Base-by-base conservation (phyloP, 1,140 invertebrate species). In the Heliconius eleuchia region DNA sequence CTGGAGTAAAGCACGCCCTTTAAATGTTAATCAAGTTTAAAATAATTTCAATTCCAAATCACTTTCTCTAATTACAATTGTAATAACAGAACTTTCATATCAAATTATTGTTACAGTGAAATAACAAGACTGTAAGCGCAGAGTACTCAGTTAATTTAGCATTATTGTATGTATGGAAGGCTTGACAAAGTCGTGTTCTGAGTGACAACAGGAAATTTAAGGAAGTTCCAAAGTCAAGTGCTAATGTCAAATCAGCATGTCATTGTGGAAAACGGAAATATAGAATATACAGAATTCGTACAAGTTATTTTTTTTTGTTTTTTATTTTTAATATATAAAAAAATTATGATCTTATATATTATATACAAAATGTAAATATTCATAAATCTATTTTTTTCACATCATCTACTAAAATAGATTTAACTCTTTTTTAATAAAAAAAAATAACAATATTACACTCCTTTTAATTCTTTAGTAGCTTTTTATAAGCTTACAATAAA, bases 151-250 rank as follows among this genome's bases (percentile, higher is more conserved):
- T 66, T 66, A 66, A 30, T 66, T 66, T 30, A 16, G 9, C 11
- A 13, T 30, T 30, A 66, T 16, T 30, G 60, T 27, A 66, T 30
- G 60, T 66, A 27, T 23, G 60, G 60, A 66, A 66, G 23, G 27
- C 60, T 66, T 66, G 60, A 30, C 11, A 18, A 27, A 66, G 27
- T 66, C 60, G 11, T 23, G n/a, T 66, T 66, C 11, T 27, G 60
- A 66, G 60, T 30, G 60, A 66, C 27, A 30, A 30, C 60, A 66
- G 60, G 60, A 66, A 66, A 66, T 66, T 66, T 66, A 66, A 66
- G 60, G 13, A 30, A 66, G 23, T 66, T 66, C 23, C 60, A 16
- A 30, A 30, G 60, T 66, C 60, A 66, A 66, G 23, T 66, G 60
- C 27, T 66, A 30, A 66, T 66, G 27, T 66, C 60, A 66, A 66